These are phyloP conservation scores for Mallateleia sp. DNA, from an alignment of 2,888 invertebrate genomes.

Conservation along the genomic window DNA sequence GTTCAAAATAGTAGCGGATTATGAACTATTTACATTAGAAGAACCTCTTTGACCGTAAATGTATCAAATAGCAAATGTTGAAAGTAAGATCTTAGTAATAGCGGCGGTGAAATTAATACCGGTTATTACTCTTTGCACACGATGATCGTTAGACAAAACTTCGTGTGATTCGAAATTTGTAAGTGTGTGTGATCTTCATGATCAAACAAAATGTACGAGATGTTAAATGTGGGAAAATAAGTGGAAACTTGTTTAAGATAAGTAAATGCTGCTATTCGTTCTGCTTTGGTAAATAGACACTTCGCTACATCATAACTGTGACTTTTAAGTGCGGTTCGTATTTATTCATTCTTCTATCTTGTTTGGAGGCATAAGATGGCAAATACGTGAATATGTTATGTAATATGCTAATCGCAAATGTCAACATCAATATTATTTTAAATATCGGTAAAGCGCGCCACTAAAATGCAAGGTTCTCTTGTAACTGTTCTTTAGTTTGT, in stretches of 20 bases:
- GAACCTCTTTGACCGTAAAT: too few relatives aligned
- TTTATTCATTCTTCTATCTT: slow-evolving; percentile 45
- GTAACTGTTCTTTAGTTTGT: too few relatives aligned
- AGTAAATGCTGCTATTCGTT: slow-evolving; percentile 42
- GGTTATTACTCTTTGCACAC: too few relatives aligned
- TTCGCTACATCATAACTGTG: slow-evolving; percentile 34
- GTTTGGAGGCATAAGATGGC: slow-evolving; percentile 16
- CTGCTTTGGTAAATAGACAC: slow-evolving; percentile 35
- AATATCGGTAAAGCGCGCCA: slow-evolving; percentile 16
- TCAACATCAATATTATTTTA: slow-evolving; percentile 37
- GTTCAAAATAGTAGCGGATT: too few relatives aligned
- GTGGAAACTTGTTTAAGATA: slow-evolving; percentile 41
- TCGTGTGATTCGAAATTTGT: neutral
- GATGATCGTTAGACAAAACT: neutral
- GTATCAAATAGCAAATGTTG: too few relatives aligned
- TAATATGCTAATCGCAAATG: slow-evolving; percentile 32
- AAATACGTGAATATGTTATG: slow-evolving; percentile 24
- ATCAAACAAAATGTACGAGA: slow-evolving; percentile 1
- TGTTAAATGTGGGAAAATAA: slow-evolving; percentile 21
- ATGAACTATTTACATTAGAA: too few relatives aligned
- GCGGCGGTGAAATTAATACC: too few relatives aligned
- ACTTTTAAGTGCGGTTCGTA: slow-evolving; percentile 38
- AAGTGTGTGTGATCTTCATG: neutral
- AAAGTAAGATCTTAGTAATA: too few relatives aligned
- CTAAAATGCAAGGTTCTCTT: neutral